Evolutionary conservation across 2,797 vertebrate species (phyloP), one percentile per base, ranked within the genome.

Genomic region (Eulemur mongoz): DNA sequence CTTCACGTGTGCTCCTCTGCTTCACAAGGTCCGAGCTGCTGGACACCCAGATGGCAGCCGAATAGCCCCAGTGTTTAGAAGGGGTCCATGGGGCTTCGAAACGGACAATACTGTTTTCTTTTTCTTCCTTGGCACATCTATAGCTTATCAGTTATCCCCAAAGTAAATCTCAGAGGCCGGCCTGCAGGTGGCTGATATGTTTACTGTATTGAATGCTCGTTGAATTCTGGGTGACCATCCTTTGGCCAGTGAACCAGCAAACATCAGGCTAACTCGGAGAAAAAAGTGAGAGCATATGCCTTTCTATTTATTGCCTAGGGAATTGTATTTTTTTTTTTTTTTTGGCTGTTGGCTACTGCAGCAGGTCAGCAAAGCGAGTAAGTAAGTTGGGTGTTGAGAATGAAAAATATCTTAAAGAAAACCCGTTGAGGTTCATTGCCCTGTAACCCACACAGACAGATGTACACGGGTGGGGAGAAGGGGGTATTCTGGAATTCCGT

Each of bases 361-460:
- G 40, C 18, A 9, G 17, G 35, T 89, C 32, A 75, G 57, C 48
- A 78, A 79, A 91, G 40, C 12, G 14, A 94, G 82, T 48, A 45
- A 0, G 3, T 38, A 45, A 0, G 3, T 38, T 84, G 45, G 25
- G 0, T 35, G 18, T 83, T 69, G 35, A 78, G 69, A 59, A 59
- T 43, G 43, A 89, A 90, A 93, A 92, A 59, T 32, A 50, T 72
- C 43, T 69, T 78, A 32, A 65, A 32, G 78, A 65, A 91, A 70
- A 57, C 61, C n/a, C 12, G 1, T 23, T 43, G 70, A 76, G 52
- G 27, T 87, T 91, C 23, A 1, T 54, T 65, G 59, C 45, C 85
- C 43, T 61, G 0, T 69, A 50, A 38, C 12, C 43, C 43, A 38
- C 84, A 50, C 23, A 12, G 88, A 50, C 23, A 15, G 27, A 50